Evolutionary conservation across 2,797 vertebrate species (phyloP).

Genomic region (Pangasius macronema): DNA sequence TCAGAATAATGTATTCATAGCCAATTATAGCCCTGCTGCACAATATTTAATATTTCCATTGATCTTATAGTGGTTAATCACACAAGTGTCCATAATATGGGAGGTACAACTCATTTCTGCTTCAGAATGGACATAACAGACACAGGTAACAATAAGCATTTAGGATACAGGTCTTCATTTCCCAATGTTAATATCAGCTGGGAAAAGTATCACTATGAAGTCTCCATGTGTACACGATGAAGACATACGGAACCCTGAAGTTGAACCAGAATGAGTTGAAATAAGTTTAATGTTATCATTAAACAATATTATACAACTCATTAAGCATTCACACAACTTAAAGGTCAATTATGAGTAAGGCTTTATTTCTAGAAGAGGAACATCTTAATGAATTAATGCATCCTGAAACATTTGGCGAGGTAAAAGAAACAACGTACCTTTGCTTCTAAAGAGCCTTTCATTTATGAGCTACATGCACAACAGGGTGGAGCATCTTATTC

Average conservation of each 20-base stretch:
- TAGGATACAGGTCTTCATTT: neutral
- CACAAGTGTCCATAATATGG: neutral
- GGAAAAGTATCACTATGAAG: neutral
- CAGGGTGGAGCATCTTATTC: neutral
- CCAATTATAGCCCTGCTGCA: neutral
- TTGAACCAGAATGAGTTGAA: no score
- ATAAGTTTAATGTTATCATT: neutral
- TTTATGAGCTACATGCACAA: slow-evolving; percentile 9
- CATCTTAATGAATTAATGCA: neutral
- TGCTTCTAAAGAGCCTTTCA: neutral
- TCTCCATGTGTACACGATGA: neutral
- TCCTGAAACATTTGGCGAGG: neutral
- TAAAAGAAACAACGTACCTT: neutral
- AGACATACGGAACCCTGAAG: neutral
- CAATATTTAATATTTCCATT: neutral
- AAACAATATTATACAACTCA: neutral
- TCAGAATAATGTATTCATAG: neutral
- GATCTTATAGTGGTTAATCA: neutral
- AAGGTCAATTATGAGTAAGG: neutral
- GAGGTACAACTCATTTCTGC: neutral
- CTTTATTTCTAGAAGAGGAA: slow-evolving; percentile 6
- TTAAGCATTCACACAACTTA: neutral
- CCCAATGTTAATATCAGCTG: neutral
- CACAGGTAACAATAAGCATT: neutral
- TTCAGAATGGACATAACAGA: neutral